A percentile compares a stretch with the other conserved stretches of the same genome.
Evolutionary conservation across 2,888 invertebrate species (phyloP).

Genomic region (Tetropium fuscum): DNA sequence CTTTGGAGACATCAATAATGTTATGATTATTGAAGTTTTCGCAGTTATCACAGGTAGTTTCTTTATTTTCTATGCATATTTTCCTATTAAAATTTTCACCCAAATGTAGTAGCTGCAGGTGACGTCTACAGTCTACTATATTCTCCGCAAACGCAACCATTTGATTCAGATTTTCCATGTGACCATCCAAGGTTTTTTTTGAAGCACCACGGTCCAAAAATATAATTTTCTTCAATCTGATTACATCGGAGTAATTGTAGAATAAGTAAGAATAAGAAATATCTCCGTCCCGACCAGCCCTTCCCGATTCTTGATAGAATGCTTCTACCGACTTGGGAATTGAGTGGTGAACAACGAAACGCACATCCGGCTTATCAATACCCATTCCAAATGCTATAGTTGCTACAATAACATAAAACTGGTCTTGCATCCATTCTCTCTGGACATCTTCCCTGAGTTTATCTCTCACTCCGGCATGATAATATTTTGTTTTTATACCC

Average conservation of each 20-base stretch:
- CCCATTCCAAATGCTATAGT: conserved; percentile 99
- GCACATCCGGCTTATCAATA: conserved; percentile 97
- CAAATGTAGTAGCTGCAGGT: conserved; percentile 88
- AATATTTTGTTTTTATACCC: conserved; percentile 80
- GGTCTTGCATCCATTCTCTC: conserved; percentile 87
- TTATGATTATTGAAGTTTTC: conserved; percentile 72
- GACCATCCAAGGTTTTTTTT: conserved; percentile 77
- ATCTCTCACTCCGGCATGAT: conserved; percentile 87
- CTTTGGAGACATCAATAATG: conserved; percentile 80
- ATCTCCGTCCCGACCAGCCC: conserved; percentile 95
- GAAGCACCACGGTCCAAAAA: conserved; percentile 69
- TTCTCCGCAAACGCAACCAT: conserved; percentile 92
- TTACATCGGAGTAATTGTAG: conserved; percentile 87
- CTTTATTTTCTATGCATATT: conserved; percentile 74
- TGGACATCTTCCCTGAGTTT: conserved; percentile 78
- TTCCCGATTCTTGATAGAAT: conserved; percentile 97
- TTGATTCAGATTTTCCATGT: conserved; percentile 86
- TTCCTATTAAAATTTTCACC: conserved; percentile 84
- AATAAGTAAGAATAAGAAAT: conserved; percentile 87
- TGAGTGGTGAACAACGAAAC: conserved; percentile 93
- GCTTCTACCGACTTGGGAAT: conserved; percentile 96
- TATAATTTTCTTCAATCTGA: conserved; percentile 70
- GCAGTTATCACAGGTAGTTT: conserved; percentile 93
- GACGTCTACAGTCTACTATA: conserved; percentile 89
- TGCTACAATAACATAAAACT: conserved; percentile 88